Conservation (phyloP, 2,888 invertebrate genomes). For the Bedellia somnulentella region DNA sequence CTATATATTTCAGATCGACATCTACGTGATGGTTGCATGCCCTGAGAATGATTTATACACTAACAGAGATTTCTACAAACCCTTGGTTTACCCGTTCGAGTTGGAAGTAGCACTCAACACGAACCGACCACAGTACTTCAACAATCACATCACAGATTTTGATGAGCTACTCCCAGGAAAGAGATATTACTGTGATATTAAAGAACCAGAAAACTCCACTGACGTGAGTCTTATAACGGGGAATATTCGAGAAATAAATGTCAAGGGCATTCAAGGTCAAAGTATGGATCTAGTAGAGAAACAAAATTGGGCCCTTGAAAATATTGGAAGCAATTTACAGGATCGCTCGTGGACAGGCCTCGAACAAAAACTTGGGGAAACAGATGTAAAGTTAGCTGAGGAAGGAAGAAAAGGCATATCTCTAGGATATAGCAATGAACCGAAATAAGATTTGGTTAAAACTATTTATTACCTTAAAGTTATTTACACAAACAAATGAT, state of each 20-base stretch:
- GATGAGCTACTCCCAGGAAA: conserved; percentile 71
- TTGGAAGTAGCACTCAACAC: conserved; percentile 80
- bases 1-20: conserved; percentile 79
- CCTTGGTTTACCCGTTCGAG: conserved; percentile 90
- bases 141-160: conserved; percentile 72
- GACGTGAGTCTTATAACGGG: conserved; percentile 81
- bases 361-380: conserved; percentile 77
- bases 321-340: conserved; percentile 66
- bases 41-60: conserved; percentile 86
- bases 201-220: conserved; percentile 30
- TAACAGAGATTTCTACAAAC: conserved; percentile 84
- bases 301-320: conserved; percentile 53
- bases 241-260: conserved; percentile 58
- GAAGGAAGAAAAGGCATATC: conserved; percentile 80
- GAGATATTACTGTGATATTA: conserved; percentile 46
- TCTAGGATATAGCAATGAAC: conserved; percentile 66
- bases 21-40: conserved; percentile 90
- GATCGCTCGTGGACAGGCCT: conserved; percentile 83
- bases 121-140: conserved; percentile 55
- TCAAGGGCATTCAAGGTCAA: conserved; percentile 24
- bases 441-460: conserved; percentile 29
- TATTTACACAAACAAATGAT: too few species aligned
- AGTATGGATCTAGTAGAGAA: conserved; percentile 41
- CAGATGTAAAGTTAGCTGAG: conserved; percentile 66
- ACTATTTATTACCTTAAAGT: too few species aligned